Evolutionary conservation across 2,888 invertebrate genomes (phyloP).

Genomic region (Caenorhabditis sp.): DNA sequence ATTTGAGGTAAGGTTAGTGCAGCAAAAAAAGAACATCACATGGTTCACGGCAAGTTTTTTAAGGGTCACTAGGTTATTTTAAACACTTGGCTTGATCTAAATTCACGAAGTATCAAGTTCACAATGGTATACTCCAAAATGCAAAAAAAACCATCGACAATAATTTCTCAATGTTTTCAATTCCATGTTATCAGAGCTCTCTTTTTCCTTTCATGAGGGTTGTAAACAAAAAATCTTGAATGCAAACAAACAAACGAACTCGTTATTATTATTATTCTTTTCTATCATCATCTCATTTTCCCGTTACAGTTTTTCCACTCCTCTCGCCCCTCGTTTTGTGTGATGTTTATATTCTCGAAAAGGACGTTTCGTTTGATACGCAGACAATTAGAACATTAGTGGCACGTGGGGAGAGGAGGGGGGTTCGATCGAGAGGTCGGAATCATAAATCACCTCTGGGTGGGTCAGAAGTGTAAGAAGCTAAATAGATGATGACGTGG

Average conservation of each 20-base stretch:
- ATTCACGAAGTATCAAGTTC: too few species aligned
- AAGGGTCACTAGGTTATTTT: too few species aligned
- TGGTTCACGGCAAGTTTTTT: too few species aligned
- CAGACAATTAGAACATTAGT: conserved; percentile 31
- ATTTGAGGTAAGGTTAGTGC: too few species aligned
- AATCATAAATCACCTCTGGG: conserved; percentile 19
- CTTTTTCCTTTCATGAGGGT: conserved; percentile 17
- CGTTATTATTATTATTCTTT: conserved; percentile 33
- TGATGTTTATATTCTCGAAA: conserved; percentile 27
- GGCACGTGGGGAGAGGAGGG: conserved; percentile 9
- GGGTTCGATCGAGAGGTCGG: conserved; percentile 16
- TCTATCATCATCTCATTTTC: conserved; percentile 6
- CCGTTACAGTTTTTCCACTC: neutral
- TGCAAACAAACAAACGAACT: conserved; percentile 49
- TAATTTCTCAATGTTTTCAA: neutral
- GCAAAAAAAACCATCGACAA: neutral
- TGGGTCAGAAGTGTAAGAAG: conserved; percentile 2
- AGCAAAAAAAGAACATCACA: too few species aligned
- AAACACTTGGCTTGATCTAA: too few species aligned
- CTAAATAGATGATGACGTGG: conserved; percentile 27
- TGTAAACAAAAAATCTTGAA: conserved; percentile 29
- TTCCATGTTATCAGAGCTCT: conserved; percentile 10
- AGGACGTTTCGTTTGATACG: conserved; percentile 30
- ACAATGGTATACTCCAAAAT: too few species aligned
- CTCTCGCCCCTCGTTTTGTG: conserved; percentile 8